Percentiles rank a stretch among this genome's conserved stretches.
phyloP scores from a whole-genome alignment of 2,888 invertebrate species.

The Heliconius erato region DNA sequence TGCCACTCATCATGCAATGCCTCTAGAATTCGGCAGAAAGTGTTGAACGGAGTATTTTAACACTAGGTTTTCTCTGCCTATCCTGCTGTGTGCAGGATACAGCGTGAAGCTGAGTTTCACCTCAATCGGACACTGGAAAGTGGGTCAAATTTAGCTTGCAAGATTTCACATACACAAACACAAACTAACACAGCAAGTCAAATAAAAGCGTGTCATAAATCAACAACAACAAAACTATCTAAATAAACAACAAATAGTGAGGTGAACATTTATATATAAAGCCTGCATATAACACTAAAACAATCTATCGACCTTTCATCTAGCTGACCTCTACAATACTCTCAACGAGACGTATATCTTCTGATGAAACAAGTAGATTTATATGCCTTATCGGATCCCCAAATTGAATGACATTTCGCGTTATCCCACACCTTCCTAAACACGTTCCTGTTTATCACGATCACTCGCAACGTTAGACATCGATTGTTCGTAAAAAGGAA shows the following conservation, averaged over 20 bases:
- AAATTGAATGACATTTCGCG: conserved; percentile 49
- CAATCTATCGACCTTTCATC: not conserved
- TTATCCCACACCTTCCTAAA: conserved; percentile 38
- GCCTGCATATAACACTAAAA: not conserved
- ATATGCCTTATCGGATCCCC: conserved; percentile 38
- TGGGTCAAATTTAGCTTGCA: too few relatives aligned
- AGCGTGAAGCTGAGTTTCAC: too few relatives aligned
- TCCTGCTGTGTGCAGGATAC: too few relatives aligned
- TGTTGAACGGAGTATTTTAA: too few relatives aligned
- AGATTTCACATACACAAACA: too few relatives aligned
- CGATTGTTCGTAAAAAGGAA: conserved; percentile 40
- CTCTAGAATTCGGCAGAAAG: too few relatives aligned
- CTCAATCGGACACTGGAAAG: too few relatives aligned
- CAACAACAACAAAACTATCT: not conserved
- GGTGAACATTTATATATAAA: not conserved
- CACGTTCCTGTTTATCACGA: conserved; percentile 45
- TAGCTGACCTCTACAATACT: not conserved
- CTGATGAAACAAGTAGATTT: conserved; percentile 25
- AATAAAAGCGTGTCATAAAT: not conserved
- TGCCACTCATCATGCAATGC: too few relatives aligned
- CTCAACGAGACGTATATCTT: conserved; percentile 13
- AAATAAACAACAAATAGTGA: not conserved
- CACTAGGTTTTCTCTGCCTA: too few relatives aligned
- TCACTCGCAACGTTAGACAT: conserved; percentile 44
- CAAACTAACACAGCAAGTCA: too few relatives aligned